Base-by-base conservation (phyloP, 2,797 vertebrate genomes). In the Aselliscus stoliczkanus region DNA sequence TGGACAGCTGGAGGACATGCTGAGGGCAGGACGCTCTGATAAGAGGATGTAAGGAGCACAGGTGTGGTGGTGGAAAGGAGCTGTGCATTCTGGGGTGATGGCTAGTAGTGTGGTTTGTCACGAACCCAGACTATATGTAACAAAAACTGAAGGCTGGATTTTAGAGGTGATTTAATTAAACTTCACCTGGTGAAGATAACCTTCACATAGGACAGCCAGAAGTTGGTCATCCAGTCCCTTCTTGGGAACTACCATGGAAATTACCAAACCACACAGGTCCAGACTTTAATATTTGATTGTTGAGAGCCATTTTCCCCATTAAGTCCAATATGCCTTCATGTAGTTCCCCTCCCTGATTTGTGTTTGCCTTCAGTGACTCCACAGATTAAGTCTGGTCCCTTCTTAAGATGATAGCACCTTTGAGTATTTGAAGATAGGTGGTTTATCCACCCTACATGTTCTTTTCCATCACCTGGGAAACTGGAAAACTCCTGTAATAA, bases 41-140 rank as follows among this genome's bases (percentile, higher is more conserved):
- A 1, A 20, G 23, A 39, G 12, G 50, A 1, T 2, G 0, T 5
- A 3, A 52, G 21, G 60, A 13, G 12, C 15, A 11, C 34, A 20
- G 21, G 3, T 8, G 3, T 69, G 44, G 6, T 47, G 20, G 8
- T 8, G 3, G 23, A 34, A 54, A 23, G 7, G 29, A 25, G 13
- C 76, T 37, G 54, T n/a, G 14, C 31, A 5, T 47, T 27, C 39
- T 0, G 54, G 23, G 15, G 42, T 58, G 21, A 25, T 31, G 21
- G 9, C 11, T 20, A 1, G 9, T 7, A 10, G 4, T 6, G 31
- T n/a, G 34, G 21, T 65, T 90, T 37, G 12, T 42, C 25, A 56
- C 47, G 34, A 75, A 60, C 13, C 37, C 72, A n/a, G 42, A 79
- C 17, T 29, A 12, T 31, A 37, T 21, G 10, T 39, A 27, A n/a